Percentiles rank a stretch among this genome's conserved stretches.
phyloP scores from a whole-genome alignment of 2,797 vertebrate species.

The Antrozous pallidus region DNA sequence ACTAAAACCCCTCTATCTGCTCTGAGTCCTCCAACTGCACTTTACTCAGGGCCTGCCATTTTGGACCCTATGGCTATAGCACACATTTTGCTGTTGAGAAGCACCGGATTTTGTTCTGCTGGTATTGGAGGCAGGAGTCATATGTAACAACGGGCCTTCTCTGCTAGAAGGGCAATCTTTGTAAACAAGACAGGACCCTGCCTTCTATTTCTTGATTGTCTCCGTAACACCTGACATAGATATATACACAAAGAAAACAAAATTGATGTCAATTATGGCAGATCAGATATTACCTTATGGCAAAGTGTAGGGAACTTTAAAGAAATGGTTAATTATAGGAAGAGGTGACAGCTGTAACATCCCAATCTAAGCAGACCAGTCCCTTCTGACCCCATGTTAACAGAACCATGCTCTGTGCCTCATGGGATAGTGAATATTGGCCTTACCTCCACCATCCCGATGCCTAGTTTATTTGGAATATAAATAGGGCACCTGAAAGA shows the following conservation, averaged over 20 bases:
- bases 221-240: neutral
- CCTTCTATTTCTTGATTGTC: neutral
- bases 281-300: neutral
- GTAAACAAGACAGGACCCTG: neutral
- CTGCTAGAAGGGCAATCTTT: neutral
- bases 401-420: neutral
- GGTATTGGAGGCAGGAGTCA: neutral
- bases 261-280: neutral
- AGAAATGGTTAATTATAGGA: neutral
- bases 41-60: neutral
- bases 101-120: neutral
- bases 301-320: neutral
- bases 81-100: neutral
- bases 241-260: neutral
- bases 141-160: fast-evolving
- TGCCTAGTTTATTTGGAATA: neutral
- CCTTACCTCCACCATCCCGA: neutral
- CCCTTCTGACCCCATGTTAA: neutral
- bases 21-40: neutral
- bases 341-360: neutral
- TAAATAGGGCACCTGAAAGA: slow-evolving; percentile 18
- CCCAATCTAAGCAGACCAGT: neutral
- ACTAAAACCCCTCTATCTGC: neutral
- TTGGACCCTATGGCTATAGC: neutral
- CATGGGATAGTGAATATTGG: neutral